These are phyloP conservation scores for Aplysina aerophoba DNA, from an alignment of 37 sponge, comb jelly and placozoan species.

Conservation along the genomic window DNA sequence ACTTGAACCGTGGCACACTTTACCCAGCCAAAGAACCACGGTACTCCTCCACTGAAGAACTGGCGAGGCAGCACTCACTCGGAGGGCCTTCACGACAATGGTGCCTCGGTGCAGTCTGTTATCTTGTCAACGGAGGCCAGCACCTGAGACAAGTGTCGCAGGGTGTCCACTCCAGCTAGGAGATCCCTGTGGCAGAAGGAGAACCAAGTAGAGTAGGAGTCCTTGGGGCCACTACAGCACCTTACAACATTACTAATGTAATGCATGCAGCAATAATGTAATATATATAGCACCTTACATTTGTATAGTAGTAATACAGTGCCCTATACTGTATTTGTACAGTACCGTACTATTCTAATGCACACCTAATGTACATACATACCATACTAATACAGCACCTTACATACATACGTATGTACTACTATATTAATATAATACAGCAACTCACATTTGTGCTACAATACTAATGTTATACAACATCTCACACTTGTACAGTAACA, in stretches of 20 bases:
- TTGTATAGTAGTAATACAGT: no score
- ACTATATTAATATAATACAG: no score
- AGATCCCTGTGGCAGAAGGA: constrained; percentile 57
- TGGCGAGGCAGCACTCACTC: neutral
- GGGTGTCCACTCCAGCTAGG: constrained; percentile 58
- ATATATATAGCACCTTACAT: no score
- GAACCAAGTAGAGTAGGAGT: neutral
- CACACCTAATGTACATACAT: no score
- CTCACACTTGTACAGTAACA: no score
- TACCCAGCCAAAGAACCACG: neutral
- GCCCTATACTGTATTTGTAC: no score
- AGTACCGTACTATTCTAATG: no score
- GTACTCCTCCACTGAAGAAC: neutral
- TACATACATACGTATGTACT: no score
- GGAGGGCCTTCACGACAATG: neutral
- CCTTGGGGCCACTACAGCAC: neutral
- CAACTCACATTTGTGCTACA: no score
- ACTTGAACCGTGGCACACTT: neutral
- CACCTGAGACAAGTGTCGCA: constrained; percentile 64
- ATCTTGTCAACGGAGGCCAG: constrained; percentile 65
- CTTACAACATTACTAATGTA: neutral
- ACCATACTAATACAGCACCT: no score
- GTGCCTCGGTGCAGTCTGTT: constrained; percentile 36
- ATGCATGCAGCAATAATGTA: neutral
- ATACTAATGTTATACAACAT: no score